Evolutionary conservation across 2,888 invertebrate species (phyloP).

Genomic region (Panopea generosa): DNA sequence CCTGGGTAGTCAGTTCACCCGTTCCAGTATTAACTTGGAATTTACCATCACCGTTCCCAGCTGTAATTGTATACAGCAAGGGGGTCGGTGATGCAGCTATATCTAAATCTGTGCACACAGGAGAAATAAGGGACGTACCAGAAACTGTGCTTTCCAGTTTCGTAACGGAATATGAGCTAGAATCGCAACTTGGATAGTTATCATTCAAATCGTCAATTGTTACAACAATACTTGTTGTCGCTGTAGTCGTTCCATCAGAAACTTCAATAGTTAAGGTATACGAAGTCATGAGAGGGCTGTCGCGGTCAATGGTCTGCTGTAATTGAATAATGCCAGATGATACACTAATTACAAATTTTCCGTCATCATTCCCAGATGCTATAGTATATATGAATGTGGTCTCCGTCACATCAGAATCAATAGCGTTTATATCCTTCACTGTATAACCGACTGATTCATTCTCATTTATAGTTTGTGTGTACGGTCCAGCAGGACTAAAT

Average conservation of each 20-base stretch:
- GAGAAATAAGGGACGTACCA: constrained; percentile 51
- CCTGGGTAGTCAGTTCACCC: constrained; percentile 61
- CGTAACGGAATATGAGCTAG: constrained; percentile 41
- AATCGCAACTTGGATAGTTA: constrained; percentile 68
- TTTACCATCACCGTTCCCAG: constrained; percentile 54
- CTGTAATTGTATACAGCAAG: constrained; percentile 42
- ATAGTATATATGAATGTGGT: constrained; percentile 67
- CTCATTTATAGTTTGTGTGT: constrained; percentile 50
- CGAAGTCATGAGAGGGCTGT: constrained; percentile 46
- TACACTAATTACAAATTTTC: constrained; percentile 67
- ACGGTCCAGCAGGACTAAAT: constrained; percentile 66
- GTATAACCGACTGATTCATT: constrained; percentile 57
- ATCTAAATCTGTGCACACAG: constrained; percentile 49
- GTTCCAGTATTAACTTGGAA: constrained; percentile 57
- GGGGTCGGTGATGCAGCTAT: constrained; percentile 45
- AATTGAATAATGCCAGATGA: constrained; percentile 68
- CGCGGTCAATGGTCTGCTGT: constrained; percentile 64
- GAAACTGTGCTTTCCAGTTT: constrained; percentile 45
- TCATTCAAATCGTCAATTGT: constrained; percentile 72
- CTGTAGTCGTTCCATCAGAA: constrained; percentile 64
- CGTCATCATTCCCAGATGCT: constrained; percentile 64
- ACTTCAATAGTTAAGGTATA: constrained; percentile 68
- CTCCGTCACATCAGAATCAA: constrained; percentile 68
- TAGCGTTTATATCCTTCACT: constrained; percentile 66
- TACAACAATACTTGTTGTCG: constrained; percentile 67